Evolutionary conservation across 2,113 vertebrate species (phyloP), one percentile per base, ranked within the genome.

Genomic region (Seriola dumerili): DNA sequence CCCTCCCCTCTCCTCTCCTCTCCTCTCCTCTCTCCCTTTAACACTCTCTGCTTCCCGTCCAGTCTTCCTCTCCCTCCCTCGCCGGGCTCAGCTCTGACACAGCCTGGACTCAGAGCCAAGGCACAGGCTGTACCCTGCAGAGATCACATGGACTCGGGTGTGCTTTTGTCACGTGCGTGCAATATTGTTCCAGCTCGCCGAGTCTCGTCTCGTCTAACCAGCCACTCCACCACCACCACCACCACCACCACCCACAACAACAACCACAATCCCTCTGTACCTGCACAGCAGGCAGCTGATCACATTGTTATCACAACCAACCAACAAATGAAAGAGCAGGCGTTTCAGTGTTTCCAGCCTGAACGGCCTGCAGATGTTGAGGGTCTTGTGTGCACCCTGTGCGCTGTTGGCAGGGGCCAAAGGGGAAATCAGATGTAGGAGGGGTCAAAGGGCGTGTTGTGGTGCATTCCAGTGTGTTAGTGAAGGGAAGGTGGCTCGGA

Each of bases 121-220:
- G 91, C 85, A 93, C 94, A 92, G 87, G 38, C 70, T 94, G 93
- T 94, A 81, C 92, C 78, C 87, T 80, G 78, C 48, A 50, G 73
- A 70, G 72, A 65, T 95, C 94, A 95, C 94, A 90, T 94, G 94
- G 93, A 89, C 82, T 72, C 66, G 58, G 81, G 80, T 44, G 90
- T 94, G 90, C 85, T 86, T 17, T 17, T 13, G 84, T 94, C 94
- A 94, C 86, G 81, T 94, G 93, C 46, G 0, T 58, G 8, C 69
- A 34, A 44, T 64, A 7, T 79, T 93, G 82, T 78, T 85, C 73
- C 83, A 81, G 76, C 83, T 61, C 59, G 40, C 67, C 14, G 10
- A 72, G 80, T 75, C 71, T 63, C n/a, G 32, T 46, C 67, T 68
- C 17, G 29, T 75, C 55, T 76, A 76, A 77, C 88, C 77, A 7